phyloP scores from a whole-genome alignment of 2,888 invertebrate genomes.

The Eubasilissa splendida region DNA sequence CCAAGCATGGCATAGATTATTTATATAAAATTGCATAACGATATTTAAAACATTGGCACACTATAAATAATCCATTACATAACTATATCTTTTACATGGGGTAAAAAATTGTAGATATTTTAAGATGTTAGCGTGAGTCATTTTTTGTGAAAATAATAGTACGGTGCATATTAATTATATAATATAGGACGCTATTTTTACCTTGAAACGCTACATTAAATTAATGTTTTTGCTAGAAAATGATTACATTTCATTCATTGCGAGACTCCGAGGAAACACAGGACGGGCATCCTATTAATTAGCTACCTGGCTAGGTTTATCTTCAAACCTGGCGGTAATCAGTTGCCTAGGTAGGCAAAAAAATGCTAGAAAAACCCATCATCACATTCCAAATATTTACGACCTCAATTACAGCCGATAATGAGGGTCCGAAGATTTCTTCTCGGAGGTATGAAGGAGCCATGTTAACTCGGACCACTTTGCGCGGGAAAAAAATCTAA shows the following conservation, averaged over 20 bases:
- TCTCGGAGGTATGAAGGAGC: slow-evolving; percentile 46
- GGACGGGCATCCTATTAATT: slow-evolving; percentile 19
- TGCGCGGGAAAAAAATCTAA: slow-evolving; percentile 39
- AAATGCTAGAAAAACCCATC: slow-evolving; percentile 9
- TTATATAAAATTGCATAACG: no score
- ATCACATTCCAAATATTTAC: slow-evolving; percentile 37
- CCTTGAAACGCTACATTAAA: no score
- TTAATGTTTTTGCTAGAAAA: no score
- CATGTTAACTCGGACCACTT: slow-evolving; percentile 47
- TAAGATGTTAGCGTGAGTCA: no score
- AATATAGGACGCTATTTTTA: no score
- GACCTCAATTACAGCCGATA: slow-evolving; percentile 30
- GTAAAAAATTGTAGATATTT: no score
- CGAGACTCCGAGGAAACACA: not conserved
- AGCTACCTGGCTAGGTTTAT: not conserved
- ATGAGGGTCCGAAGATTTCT: slow-evolving; percentile 37
- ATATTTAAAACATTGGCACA: no score
- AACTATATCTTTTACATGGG: no score
- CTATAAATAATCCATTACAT: no score
- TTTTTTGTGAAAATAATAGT: no score
- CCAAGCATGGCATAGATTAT: no score
- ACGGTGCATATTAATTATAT: no score
- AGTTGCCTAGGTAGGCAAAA: slow-evolving; percentile 36
- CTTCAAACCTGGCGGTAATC: slow-evolving; percentile 28
- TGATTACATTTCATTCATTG: not conserved